phyloP scores from a whole-genome alignment of 2,888 invertebrate genomes.

The Cephus nigrinus region DNA sequence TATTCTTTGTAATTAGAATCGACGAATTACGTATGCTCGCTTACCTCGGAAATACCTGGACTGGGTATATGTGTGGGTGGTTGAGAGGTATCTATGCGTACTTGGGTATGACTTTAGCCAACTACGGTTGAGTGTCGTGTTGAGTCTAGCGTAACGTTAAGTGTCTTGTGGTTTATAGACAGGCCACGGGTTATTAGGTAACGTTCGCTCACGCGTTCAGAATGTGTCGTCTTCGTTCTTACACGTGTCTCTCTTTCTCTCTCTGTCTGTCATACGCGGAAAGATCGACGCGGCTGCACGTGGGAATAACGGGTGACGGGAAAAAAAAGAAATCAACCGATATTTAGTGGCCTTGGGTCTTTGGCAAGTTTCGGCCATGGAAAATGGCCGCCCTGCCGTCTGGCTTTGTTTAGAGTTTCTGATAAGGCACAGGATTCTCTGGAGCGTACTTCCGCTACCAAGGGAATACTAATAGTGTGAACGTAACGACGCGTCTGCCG shows the following conservation, averaged over 20 bases:
- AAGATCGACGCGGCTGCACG: background rate
- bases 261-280: background rate
- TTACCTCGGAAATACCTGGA: background rate
- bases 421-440: constrained; percentile 58
- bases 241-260: background rate
- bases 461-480: constrained; percentile 16
- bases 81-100: background rate
- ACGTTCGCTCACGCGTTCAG: constrained; percentile 52
- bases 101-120: background rate
- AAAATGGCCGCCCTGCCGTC: constrained; percentile 43
- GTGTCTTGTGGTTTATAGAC: background rate
- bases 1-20: constrained; percentile 57
- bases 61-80: background rate
- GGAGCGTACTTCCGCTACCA: constrained; percentile 57
- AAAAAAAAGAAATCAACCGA: background rate
- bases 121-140: background rate
- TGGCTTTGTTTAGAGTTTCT: constrained; percentile 26
- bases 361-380: constrained; percentile 50
- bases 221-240: constrained; percentile 7
- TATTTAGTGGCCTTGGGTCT: constrained; percentile 42
- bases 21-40: constrained; percentile 46
- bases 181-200: constrained; percentile 55
- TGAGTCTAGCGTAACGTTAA: background rate
- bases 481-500: background rate
- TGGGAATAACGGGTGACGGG: background rate